Evolutionary conservation across 37 sponge, comb jelly and placozoan species (phyloP), one percentile per base, ranked within the genome.

Genomic region (Agelas oroides): DNA sequence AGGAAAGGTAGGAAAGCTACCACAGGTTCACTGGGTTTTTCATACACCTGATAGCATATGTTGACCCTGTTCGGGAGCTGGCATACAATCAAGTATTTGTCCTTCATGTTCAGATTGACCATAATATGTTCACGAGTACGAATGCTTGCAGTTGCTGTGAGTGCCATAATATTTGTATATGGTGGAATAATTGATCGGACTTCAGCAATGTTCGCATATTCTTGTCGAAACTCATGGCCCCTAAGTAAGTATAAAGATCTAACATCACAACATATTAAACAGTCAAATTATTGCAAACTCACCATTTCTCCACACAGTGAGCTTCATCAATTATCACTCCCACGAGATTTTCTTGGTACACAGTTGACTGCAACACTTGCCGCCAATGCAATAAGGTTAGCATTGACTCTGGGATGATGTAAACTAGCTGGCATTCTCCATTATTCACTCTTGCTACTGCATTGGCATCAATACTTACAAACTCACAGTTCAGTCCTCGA

Each of bases 371-470:
- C 5, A 69, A 69, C 70, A 69, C 15, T 5, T 69, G 30, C 35
- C 70, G 33, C 70, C 70, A 69, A 36, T 69, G 70, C 2, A 69
- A 34, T 34, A 69, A 14, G 28, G 36, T 36, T 34, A 69, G 70
- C 37, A 69, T 36, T 6, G 70, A 69, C 28, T 69, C 70, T 69
- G 70, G 35, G 31, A 2, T 33, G 34, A 34, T 36, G 70, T 69
- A 69, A 27, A 69, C 70, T 3, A 69, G 70, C 35, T 69, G 34
- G 28, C 21, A 69, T 36, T 69, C 13, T 5, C 70, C 46, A 46
- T 46, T 8, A 3, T 46, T 46, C 6, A 8, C 46, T 46, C 46
- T 46, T 46, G 46, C 46, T 46, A 46, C 46, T 8, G 46, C 46
- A 8, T 46, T 46, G 46, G 46, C 46, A 46, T 46, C 46, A 46